A percentile compares a stretch with the other conserved stretches of the same genome.
These are phyloP conservation scores for Drosophila mimetica DNA, from an alignment of 2,888 invertebrate genomes.

Conservation along the genomic window DNA sequence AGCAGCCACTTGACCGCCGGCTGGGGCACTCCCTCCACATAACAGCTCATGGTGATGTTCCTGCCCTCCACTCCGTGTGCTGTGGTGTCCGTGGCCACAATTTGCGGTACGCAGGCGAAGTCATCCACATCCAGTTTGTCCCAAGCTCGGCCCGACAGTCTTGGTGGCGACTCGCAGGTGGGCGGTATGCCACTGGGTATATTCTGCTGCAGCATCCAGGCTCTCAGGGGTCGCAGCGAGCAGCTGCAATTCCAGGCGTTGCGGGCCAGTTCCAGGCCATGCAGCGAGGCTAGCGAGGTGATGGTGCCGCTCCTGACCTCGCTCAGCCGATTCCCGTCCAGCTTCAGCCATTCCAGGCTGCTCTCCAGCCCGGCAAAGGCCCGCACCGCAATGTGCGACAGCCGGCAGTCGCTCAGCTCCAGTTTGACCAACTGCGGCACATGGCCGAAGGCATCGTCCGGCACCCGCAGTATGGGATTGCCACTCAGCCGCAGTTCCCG, in stretches of 20 bases:
- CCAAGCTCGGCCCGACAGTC: constrained; percentile 89
- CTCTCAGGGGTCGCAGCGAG: constrained; percentile 89
- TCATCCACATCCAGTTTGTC: constrained; percentile 91
- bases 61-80: constrained; percentile 89
- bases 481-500: constrained; percentile 90
- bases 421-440: constrained; percentile 89
- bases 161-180: constrained; percentile 88
- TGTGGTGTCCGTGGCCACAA: constrained; percentile 86
- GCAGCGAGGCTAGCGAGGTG: constrained; percentile 88
- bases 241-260: constrained; percentile 95
- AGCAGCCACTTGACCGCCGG: constrained; percentile 90
- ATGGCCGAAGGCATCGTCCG: constrained; percentile 88
- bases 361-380: constrained; percentile 90
- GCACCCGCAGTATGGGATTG: constrained; percentile 90
- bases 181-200: constrained; percentile 90
- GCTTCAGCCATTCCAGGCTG: constrained; percentile 90
- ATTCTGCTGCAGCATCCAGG: constrained; percentile 92
- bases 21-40: constrained; percentile 89
- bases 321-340: constrained; percentile 90
- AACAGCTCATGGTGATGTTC: constrained; percentile 90
- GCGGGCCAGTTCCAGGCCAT: constrained; percentile 90
- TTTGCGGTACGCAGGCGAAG: constrained; percentile 91
- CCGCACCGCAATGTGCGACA: constrained; percentile 88
- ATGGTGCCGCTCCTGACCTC: constrained; percentile 88
- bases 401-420: constrained; percentile 90